Conservation (phyloP, 2,888 invertebrate species). For the Ischnura elegans region DNA sequence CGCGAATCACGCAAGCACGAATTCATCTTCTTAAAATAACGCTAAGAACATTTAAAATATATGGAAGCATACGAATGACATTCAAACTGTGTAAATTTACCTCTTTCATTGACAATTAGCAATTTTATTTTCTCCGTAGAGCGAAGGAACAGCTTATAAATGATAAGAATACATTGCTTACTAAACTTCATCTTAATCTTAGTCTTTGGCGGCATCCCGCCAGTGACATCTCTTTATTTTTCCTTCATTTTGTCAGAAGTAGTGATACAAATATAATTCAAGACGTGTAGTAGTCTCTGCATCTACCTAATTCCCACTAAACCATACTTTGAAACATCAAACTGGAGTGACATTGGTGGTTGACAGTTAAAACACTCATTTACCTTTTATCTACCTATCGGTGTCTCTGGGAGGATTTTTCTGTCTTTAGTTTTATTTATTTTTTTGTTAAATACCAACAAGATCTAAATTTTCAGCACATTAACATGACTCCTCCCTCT, state of each 20-base stretch:
- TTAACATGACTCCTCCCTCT: constrained; percentile 42
- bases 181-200: not conserved
- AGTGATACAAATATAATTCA: constrained; percentile 4
- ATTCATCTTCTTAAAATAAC: not conserved
- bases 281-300: constrained; percentile 25
- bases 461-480: constrained; percentile 45
- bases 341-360: constrained; percentile 57
- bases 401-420: constrained; percentile 42
- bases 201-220: not conserved
- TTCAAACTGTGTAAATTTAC: constrained; percentile 8
- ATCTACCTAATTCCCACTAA: constrained; percentile 49
- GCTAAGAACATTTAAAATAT: constrained; percentile 38
- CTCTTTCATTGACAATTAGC: not conserved
- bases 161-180: constrained; percentile 10
- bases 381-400: constrained; percentile 56
- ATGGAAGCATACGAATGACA: not conserved
- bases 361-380: constrained; percentile 61
- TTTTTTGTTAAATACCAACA: constrained; percentile 44
- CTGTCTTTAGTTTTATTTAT: not conserved
- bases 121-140: not conserved
- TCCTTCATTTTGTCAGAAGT: not conserved
- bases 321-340: constrained; percentile 56
- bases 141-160: not conserved
- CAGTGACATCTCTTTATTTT: not conserved
- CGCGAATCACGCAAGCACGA: not conserved